Evolutionary conservation across 2,888 invertebrate species (phyloP), one percentile per base, ranked within the genome.

Genomic region (Acholoe squamosa): DNA sequence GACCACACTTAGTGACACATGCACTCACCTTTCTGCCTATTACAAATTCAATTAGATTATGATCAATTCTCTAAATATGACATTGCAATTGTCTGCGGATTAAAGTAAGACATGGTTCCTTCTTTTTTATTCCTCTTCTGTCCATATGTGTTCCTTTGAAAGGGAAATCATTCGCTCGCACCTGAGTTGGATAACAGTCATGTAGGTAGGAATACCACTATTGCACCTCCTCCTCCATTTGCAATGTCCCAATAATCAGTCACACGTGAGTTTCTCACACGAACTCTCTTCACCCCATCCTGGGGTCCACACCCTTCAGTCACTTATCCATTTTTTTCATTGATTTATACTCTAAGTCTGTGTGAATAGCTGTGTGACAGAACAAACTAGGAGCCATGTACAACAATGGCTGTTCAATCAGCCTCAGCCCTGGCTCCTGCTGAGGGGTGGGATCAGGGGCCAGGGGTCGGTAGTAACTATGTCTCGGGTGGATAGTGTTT

Each of bases 321-420:
- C 61, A 3, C 3, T 14, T n/a, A 61, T 54, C 61, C 19, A 7
- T n/a, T 61, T 61, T 61, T 7, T 61, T 19, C 14, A n/a, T 61
- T 61, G 61, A 61, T 61, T 61, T 61, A 61, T 61, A 12, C 61
- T 3, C n/a, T 19, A n/a, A 12, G 61, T 61, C 61, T n/a, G 5
- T 25, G 31, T 1, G 3, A 25, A 71, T 71, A 28, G 28, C 7
- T 5, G 3, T 3, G 0, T n/a, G 71, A 71, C 25, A 28, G 14
- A 28, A 71, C 71, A 71, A 71, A 71, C 71, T 22, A 71, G 71
- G 71, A 22, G 28, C 3, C 71, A 25, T 71, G 71, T 71, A 71
- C 12, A 71, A 71, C 71, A 71, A 71, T 71, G 71, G 71, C 14
- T 14, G 25, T 28, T 28, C 71, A 71, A 71, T 71, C 71, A 71